Percentiles rank a stretch among this genome's conserved stretches.
phyloP scores from a whole-genome alignment of 2,888 invertebrate genomes.

The Stenurella melanura region DNA sequence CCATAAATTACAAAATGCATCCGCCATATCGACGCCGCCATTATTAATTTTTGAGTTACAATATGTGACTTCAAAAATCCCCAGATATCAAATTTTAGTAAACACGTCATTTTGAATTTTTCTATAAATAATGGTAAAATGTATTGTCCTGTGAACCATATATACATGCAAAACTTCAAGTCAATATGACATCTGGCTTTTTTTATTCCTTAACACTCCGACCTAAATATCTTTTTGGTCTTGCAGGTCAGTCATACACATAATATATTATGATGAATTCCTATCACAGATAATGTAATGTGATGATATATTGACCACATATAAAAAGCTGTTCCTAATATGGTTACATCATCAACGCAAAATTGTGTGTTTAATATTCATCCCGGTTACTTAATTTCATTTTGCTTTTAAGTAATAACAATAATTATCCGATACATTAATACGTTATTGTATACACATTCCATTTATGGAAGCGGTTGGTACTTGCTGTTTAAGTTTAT shows the following conservation, averaged over 20 bases:
- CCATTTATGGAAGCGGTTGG: slow-evolving; percentile 10
- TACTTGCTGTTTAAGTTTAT: slow-evolving; percentile 7
- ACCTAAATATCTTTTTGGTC: not conserved
- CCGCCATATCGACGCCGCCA: no score
- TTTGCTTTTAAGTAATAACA: slow-evolving; percentile 17
- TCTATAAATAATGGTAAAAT: no score
- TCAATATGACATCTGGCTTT: no score
- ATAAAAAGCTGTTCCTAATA: not conserved
- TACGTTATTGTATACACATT: slow-evolving; percentile 1
- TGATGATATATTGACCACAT: not conserved
- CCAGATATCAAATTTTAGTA: no score
- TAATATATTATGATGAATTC: not conserved
- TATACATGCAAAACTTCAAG: no score
- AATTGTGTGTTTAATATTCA: not conserved
- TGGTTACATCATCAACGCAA: not conserved
- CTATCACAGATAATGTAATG: not conserved
- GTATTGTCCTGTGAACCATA: no score
- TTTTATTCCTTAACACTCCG: no score
- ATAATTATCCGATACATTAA: slow-evolving; percentile 22
- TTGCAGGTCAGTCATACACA: not conserved
- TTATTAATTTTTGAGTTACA: no score
- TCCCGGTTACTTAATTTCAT: slow-evolving; percentile 3
- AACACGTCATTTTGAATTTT: no score
- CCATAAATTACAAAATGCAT: no score
- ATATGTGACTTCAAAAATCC: no score